A percentile compares a stretch with the other conserved stretches of the same genome.
Evolutionary conservation across 2,888 invertebrate genomes (phyloP).

Genomic region (Fragum sueziense): DNA sequence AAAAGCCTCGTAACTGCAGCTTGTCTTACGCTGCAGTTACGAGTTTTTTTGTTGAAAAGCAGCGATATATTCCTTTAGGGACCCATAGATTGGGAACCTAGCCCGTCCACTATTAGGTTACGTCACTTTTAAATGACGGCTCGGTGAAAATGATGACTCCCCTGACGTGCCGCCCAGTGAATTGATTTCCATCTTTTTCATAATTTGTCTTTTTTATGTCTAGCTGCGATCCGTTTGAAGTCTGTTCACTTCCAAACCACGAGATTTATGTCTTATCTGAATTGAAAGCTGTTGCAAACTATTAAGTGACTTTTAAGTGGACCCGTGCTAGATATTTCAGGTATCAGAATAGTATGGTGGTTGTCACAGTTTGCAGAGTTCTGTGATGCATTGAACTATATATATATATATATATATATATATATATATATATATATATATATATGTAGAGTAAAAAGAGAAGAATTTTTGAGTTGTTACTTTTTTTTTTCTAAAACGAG

Average conservation of each 20-base stretch:
- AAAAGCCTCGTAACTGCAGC: no score
- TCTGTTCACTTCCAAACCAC: neutral
- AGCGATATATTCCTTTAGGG: slow-evolving; percentile 3
- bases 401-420: no score
- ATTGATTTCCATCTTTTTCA: slow-evolving; percentile 11
- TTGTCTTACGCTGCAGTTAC: no score
- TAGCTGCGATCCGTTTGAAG: neutral
- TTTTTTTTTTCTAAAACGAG: no score
- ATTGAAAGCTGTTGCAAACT: no score
- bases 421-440: no score
- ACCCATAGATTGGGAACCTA: slow-evolving; percentile 6
- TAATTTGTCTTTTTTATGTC: neutral
- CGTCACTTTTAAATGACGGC: slow-evolving; percentile 11
- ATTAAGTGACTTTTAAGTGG: no score
- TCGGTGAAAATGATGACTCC: slow-evolving; percentile 7
- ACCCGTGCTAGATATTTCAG: neutral
- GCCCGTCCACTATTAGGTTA: slow-evolving; percentile 9
- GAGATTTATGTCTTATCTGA: neutral
- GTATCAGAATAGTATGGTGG: neutral
- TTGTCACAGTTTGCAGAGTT: no score
- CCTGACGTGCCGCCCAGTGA: neutral
- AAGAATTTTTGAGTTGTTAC: no score
- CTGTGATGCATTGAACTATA: no score
- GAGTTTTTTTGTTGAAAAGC: no score
- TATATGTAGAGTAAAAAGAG: no score